Evolutionary conservation across 2,888 invertebrate genomes (phyloP), one percentile per base, ranked within the genome.

Genomic region (Zonitis immaculata): DNA sequence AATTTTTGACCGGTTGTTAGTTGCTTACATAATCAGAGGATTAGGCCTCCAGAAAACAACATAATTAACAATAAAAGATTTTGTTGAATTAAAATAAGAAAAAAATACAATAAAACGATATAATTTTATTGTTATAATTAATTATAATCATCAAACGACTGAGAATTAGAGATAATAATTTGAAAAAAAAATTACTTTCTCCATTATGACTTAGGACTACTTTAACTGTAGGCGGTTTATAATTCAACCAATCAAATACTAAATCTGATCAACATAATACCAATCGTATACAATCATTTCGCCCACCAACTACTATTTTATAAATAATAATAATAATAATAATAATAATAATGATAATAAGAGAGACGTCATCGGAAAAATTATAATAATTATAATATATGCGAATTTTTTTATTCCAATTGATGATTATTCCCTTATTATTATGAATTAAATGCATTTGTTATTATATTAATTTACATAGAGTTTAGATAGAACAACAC

Each of bases 211-310:
- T n/a, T n/a, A 44, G 26, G 22, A 46, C 44, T 35, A 44, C 44
- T 49, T 49, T 26, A 47, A 46, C 50, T 60, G 64, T 64, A 60
- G 64, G 64, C 61, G 64, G 58, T 50, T n/a, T n/a, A 43, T 57
- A 55, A 55, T 54, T 52, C 56, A 54, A 49, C 64, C 62, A 64
- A 64, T 62, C 57, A 51, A 51, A 55, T 49, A 51, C 51, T 49
- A 59, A 62, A 58, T 59, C 47, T 43, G 54, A 44, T 49, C 49
- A 44, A 47, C 47, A 46, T 39, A 44, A 32, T 53, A 54, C 59
- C 59, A 59, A 59, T 59, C 52, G 28, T 43, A 22, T 22, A 35
- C 32, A 32, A 25, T 49, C 35, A 35, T 44, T 46, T 49, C 53
- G 53, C 53, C 53, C 53, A 54, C 53, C 53, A 49, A 54, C 53